These are phyloP conservation scores for Synchiropus splendidus DNA, from an alignment of 2,113 vertebrate genomes.

Conservation along the genomic window DNA sequence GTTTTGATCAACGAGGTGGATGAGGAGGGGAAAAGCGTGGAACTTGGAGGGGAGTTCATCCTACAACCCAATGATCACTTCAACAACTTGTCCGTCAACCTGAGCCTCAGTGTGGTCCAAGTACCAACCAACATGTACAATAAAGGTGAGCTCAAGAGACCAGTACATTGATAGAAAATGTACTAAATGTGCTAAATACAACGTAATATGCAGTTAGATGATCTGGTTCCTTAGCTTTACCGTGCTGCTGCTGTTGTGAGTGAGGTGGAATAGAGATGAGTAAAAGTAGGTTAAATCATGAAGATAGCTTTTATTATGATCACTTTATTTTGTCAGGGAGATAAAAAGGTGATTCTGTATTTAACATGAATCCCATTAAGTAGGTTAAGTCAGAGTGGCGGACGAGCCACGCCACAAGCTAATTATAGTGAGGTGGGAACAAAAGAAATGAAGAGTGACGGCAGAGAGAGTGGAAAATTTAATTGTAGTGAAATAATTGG, in stretches of 20 bases:
- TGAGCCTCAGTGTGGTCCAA: conserved; percentile 93
- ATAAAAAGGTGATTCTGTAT: too few species aligned
- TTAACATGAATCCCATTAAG: conserved; percentile 16
- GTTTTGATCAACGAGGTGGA: conserved; percentile 93
- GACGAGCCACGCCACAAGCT: conserved; percentile 51
- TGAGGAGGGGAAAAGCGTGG: conserved; percentile 84
- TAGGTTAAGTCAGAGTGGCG: conserved; percentile 61
- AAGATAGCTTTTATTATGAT: too few species aligned
- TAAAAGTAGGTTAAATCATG: conserved; percentile 13
- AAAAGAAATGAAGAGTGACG: conserved; percentile 29
- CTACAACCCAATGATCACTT: conserved; percentile 96
- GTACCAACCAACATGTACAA: conserved; percentile 99
- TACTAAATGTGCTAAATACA: neutral
- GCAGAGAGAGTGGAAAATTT: conserved; percentile 29
- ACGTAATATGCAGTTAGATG: neutral
- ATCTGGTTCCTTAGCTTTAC: conserved; percentile 20
- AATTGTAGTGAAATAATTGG: conserved; percentile 28
- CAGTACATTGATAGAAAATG: too few species aligned
- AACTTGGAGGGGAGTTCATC: conserved; percentile 91
- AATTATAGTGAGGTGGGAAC: conserved; percentile 50
- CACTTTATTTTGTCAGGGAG: too few species aligned
- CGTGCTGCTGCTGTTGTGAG: conserved; percentile 11
- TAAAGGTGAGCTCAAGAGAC: conserved; percentile 58
- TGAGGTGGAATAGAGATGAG: conserved; percentile 25
- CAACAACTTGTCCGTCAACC: conserved; percentile 94